These are phyloP conservation scores for Dione juno DNA, from an alignment of 2,888 invertebrate species.

Conservation along the genomic window DNA sequence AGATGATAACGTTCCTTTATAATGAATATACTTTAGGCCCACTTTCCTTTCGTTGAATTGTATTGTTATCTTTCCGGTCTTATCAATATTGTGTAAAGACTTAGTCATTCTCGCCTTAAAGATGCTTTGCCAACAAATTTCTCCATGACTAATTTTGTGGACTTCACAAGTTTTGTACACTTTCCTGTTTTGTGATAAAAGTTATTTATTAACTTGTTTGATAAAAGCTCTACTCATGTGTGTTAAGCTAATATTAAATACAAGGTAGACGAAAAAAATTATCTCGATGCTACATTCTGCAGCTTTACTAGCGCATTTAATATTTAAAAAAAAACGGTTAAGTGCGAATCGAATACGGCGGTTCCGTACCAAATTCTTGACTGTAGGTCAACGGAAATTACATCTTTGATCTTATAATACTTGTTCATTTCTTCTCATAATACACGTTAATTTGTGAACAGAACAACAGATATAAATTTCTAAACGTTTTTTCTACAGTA, in stretches of 20 bases:
- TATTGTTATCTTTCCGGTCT: conserved; percentile 11
- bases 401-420: too few relatives aligned
- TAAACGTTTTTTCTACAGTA: too few relatives aligned
- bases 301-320: neutral
- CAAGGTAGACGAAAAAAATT: neutral
- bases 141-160: conserved; percentile 39
- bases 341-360: too few relatives aligned
- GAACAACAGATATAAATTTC: too few relatives aligned
- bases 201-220: neutral
- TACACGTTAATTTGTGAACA: too few relatives aligned
- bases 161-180: conserved; percentile 8
- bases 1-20: neutral
- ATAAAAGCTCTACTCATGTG: conserved; percentile 5
- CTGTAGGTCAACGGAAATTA: too few relatives aligned
- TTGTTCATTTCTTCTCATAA: too few relatives aligned
- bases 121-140: conserved; percentile 40
- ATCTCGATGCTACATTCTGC: neutral
- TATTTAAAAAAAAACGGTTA: neutral
- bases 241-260: neutral
- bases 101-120: conserved; percentile 31
- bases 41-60: conserved; percentile 1
- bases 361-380: too few relatives aligned
- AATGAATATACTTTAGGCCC: neutral
- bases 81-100: conserved; percentile 24
- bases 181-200: conserved; percentile 1